phyloP scores from a whole-genome alignment of 1,140 invertebrate genomes.

The Chionoecetes opilio region DNA sequence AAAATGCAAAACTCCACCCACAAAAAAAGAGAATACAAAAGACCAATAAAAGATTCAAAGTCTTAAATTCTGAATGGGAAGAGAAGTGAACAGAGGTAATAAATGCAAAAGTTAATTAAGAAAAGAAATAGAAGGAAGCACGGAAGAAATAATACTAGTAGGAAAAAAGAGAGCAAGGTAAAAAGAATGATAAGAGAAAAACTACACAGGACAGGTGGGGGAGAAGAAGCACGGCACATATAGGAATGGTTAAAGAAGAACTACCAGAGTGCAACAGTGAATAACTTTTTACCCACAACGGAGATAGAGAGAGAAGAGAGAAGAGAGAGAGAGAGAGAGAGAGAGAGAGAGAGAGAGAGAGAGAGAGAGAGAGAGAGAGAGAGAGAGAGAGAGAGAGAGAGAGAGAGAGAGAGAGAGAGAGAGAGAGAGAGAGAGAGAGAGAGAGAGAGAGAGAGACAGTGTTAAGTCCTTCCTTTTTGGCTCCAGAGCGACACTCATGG shows the following conservation, averaged over 20 bases:
- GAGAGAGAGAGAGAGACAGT: background rate
- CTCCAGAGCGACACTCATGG: background rate
- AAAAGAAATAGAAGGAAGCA: background rate
- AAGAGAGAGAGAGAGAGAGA: background rate
- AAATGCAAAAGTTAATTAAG: background rate
- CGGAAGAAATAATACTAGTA: background rate
- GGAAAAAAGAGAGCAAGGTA: background rate
- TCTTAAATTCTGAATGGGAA: background rate
- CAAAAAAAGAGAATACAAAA: background rate
- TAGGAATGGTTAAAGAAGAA: conserved; percentile 2
- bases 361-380: no score
- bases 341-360: no score
- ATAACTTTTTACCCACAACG: background rate
- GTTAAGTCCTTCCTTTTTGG: background rate
- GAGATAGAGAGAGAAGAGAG: background rate
- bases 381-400: no score
- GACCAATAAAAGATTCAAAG: no score
- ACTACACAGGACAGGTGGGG: background rate
- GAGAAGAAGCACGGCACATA: background rate
- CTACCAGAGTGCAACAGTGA: background rate
- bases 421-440: background rate
- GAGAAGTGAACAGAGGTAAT: background rate
- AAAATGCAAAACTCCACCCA: no score
- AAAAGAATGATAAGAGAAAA: background rate
- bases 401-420: no score